Evolutionary conservation across 2,888 invertebrate species (phyloP).

Genomic region (Mermis nigrescens): DNA sequence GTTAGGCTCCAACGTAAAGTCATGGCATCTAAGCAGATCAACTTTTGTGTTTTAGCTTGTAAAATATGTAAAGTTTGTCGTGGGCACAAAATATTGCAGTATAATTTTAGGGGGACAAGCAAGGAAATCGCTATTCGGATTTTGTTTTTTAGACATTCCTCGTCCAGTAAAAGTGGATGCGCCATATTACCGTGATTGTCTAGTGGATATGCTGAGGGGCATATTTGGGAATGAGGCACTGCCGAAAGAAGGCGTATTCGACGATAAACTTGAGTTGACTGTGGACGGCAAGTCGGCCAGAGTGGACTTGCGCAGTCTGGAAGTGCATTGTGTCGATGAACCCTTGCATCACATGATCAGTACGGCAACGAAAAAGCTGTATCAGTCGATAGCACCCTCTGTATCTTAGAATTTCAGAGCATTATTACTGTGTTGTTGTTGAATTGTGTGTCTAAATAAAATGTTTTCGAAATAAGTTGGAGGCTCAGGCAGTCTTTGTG

Average conservation of each 20-base stretch:
- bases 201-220: slow-evolving; percentile 70
- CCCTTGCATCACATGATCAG: slow-evolving; percentile 60
- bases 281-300: slow-evolving; percentile 66
- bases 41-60: no score
- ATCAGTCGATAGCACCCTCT: slow-evolving; percentile 48
- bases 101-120: no score
- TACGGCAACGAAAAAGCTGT: slow-evolving; percentile 61
- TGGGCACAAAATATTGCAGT: no score
- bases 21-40: slow-evolving; percentile 31
- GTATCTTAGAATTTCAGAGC: neutral
- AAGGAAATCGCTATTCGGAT: neutral
- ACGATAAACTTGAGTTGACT: slow-evolving; percentile 57
- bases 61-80: no score
- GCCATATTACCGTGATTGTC: slow-evolving; percentile 46
- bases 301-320: slow-evolving; percentile 59
- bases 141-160: slow-evolving; percentile 43
- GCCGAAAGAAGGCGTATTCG: slow-evolving; percentile 71
- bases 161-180: slow-evolving; percentile 24
- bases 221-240: slow-evolving; percentile 88
- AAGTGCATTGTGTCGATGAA: slow-evolving; percentile 62
- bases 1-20: neutral
- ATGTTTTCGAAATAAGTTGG: no score
- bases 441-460: no score
- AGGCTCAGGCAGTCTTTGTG: no score
- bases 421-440: neutral